These are phyloP conservation scores for Phalloptychus januarius DNA, from an alignment of 2,797 vertebrate species.

Conservation along the genomic window DNA sequence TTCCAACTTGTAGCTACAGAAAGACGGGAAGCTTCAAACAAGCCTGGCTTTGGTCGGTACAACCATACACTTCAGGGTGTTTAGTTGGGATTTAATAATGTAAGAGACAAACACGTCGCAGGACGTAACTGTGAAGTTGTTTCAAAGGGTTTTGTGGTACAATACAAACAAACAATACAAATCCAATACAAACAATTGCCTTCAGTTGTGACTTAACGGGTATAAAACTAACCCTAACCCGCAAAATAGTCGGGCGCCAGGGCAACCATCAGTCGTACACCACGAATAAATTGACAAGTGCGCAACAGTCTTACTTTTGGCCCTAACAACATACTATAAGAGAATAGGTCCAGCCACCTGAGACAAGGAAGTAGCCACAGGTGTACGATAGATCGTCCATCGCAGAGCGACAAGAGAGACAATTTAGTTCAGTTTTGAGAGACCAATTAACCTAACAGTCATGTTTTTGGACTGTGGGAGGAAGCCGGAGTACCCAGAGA, in stretches of 20 bases:
- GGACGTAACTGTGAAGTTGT: neutral
- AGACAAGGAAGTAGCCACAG: too few relatives aligned
- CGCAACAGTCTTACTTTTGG: too few relatives aligned
- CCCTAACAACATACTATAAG: too few relatives aligned
- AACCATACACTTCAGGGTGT: neutral
- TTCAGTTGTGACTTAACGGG: neutral
- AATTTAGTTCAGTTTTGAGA: too few relatives aligned
- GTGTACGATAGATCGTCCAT: too few relatives aligned
- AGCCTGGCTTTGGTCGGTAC: conserved; percentile 49
- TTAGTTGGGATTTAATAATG: neutral
- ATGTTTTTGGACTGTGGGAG: too few relatives aligned
- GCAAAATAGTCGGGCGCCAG: neutral
- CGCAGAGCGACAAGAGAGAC: too few relatives aligned
- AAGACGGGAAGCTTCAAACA: conserved; percentile 60
- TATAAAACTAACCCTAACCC: neutral
- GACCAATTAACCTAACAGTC: too few relatives aligned
- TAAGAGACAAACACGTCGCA: neutral
- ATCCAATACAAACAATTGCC: neutral
- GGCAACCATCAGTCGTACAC: neutral
- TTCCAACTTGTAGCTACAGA: conserved; percentile 53
- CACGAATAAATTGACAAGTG: too few relatives aligned
- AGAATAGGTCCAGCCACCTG: too few relatives aligned
- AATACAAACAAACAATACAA: neutral
- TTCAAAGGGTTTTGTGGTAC: neutral
- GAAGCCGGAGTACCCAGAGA: too few relatives aligned